Percentiles rank a stretch among this genome's conserved stretches.
Conservation (phyloP, 2,113 vertebrate genomes). For the Triplophysa dalaica region DNA sequence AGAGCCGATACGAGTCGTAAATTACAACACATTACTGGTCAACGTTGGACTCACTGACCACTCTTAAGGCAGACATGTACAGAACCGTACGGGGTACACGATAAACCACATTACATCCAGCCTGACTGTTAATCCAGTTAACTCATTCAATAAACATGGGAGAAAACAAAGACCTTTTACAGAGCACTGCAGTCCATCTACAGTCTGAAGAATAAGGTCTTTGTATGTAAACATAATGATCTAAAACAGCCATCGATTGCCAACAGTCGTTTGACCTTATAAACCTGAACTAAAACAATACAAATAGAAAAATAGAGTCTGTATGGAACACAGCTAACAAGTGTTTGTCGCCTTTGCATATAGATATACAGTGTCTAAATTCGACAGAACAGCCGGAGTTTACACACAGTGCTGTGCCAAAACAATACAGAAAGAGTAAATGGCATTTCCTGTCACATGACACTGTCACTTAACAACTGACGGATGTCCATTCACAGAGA, state of each 20-base stretch:
- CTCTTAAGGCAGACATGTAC: constrained; percentile 37
- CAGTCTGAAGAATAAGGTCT: constrained; percentile 2
- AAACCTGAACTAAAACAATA: constrained; percentile 49
- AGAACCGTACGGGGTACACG: background rate
- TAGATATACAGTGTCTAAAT: constrained; percentile 46
- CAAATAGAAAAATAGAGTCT: constrained; percentile 58
- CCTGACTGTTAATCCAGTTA: constrained; percentile 31
- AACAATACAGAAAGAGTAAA: constrained; percentile 10
- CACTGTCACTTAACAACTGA: background rate
- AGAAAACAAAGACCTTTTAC: background rate
- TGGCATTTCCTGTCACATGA: constrained; percentile 10
- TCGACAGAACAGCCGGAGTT: constrained; percentile 38
- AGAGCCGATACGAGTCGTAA: constrained; percentile 20
- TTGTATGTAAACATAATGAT: constrained; percentile 32
- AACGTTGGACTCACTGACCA: background rate
- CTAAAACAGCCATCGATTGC: constrained; percentile 45
- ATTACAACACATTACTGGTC: constrained; percentile 14
- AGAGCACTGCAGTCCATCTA: background rate
- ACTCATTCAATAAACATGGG: background rate
- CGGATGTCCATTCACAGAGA: background rate
- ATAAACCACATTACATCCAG: constrained; percentile 18
- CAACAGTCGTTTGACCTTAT: constrained; percentile 49
- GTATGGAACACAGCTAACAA: constrained; percentile 54
- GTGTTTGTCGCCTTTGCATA: constrained; percentile 58
- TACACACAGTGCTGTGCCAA: constrained; percentile 45